Evolutionary conservation across 2,797 vertebrate genomes (phyloP).

Genomic region (Pipistrellus pygmaeus): DNA sequence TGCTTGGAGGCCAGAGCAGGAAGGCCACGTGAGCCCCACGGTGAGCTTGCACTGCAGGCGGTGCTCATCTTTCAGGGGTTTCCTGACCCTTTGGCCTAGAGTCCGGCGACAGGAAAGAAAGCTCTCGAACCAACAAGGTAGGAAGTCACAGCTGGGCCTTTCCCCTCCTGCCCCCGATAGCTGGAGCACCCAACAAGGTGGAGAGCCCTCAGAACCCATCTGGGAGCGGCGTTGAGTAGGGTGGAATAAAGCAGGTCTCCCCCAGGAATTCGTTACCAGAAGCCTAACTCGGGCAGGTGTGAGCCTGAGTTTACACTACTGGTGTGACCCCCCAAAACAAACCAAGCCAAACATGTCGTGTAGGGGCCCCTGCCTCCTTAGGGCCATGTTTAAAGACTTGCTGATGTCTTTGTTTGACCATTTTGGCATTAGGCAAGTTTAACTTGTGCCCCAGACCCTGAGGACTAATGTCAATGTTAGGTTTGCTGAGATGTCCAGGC

Average conservation of each 20-base stretch:
- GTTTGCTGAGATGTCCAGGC: neutral
- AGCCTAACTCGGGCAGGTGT: neutral
- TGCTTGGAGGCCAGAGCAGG: neutral
- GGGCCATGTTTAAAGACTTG: too few relatives aligned
- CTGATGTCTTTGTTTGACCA: neutral
- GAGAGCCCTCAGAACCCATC: neutral
- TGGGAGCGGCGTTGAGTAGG: neutral
- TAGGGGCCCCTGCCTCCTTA: too few relatives aligned
- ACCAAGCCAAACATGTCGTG: neutral
- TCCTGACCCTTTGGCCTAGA: neutral
- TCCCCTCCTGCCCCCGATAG: neutral
- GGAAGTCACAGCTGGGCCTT: neutral
- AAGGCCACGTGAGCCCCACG: neutral
- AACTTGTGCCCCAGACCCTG: neutral
- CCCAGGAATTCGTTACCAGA: neutral
- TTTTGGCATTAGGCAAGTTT: neutral
- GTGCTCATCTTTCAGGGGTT: neutral
- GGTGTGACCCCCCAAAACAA: neutral
- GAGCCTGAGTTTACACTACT: slow-evolving; percentile 10
- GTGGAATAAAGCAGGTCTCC: neutral
- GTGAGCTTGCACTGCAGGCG: neutral
- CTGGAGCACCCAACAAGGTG: neutral
- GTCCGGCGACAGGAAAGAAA: neutral
- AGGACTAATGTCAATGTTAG: neutral
- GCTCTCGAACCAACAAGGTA: neutral